Evolutionary conservation across 2,888 invertebrate species (phyloP), one percentile per base, ranked within the genome.

Genomic region (Nebria brevicollis): DNA sequence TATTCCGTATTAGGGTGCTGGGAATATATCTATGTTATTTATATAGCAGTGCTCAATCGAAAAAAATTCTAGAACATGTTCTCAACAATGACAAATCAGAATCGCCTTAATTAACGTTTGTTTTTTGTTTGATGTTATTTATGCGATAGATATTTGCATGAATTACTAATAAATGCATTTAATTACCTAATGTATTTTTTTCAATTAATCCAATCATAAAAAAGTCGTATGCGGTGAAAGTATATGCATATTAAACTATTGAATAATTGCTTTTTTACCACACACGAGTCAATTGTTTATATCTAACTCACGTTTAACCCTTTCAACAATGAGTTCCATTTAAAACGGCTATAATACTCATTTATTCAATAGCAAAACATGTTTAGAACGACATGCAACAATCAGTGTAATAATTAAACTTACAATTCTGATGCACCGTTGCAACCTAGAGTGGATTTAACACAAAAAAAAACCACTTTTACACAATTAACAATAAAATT

Each of bases 161-260:
- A 20, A 66, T 77, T 66, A 7, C 20, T 15, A 75, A 75, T 64
- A 75, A 75, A 66, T 77, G 68, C 77, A 77, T 68, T 77, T 43
- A 66, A 76, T 76, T 66, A 66, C 20, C 8, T 54, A 11, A 11
- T 3, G 54, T 54, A 25, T 70, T 70, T 70, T 70, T 25, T 25
- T 20, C n/a, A 75, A 64, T 26, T 34, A 73, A 65, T 65, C 41
- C 54, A 43, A 41, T 66, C n/a, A 70, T 77, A 72, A 73, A 73
- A 42, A 66, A 65, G 25, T 64, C 13, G 72, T 42, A 78, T 68
- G 68, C 41, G 41, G 78, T 78, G 78, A 78, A 78, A 78, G 78
- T 78, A 72, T 73, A 66, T 77, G 72, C 70, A 34, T 77, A n/a
- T n/a, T 25, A 68, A 68, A 68, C 25, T 7, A 68, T n/a, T 11